Evolutionary conservation across 2,113 vertebrate species (phyloP), one percentile per base, ranked within the genome.

Genomic region (Columbina picui): DNA sequence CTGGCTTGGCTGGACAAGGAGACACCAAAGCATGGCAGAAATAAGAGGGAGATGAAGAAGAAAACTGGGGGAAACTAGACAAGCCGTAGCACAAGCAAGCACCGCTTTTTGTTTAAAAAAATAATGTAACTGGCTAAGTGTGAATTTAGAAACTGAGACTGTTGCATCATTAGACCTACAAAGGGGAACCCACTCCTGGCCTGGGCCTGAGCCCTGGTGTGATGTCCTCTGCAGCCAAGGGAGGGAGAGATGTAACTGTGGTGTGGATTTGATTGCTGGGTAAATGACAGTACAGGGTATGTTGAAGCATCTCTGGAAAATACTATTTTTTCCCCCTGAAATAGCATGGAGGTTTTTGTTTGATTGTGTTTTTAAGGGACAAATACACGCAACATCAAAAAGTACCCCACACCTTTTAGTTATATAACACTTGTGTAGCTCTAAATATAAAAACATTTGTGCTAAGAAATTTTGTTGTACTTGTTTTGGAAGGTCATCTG

Each of bases 191-290:
- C 15, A 2, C 25, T 25, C 9, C 17, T 52, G 50, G 20, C 22
- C 15, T 14, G 36, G 25, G 15, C 29, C 25, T 1, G 0, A 20
- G 55, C 6, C 47, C 61, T 49, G 53, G 21, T 1, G 3, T 17
- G 5, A 38, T 27, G 23, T 30, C 25, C 41, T 65, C 23, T 45
- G 61, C 39, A 55, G 14, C 1, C 2, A 22, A 59, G 47, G 1
- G 5, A 32, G 10, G 17, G 30, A 43, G 6, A 8, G 9, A 49
- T n/a, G 16, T 15, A 25, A 25, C 9, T 20, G 7, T 14, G 29
- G 7, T 34, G 8, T 36, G 30, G 45, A 12, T 32, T 38, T 43
- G 27, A 27, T 45, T 52, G 6, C 39, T 27, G 19, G 36, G 30
- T 27, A 70, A 67, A 79, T 52, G 27, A 39, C 22, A 45, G 38